Conservation (phyloP, 2,797 vertebrate genomes). For the Gallinago solitaria region DNA sequence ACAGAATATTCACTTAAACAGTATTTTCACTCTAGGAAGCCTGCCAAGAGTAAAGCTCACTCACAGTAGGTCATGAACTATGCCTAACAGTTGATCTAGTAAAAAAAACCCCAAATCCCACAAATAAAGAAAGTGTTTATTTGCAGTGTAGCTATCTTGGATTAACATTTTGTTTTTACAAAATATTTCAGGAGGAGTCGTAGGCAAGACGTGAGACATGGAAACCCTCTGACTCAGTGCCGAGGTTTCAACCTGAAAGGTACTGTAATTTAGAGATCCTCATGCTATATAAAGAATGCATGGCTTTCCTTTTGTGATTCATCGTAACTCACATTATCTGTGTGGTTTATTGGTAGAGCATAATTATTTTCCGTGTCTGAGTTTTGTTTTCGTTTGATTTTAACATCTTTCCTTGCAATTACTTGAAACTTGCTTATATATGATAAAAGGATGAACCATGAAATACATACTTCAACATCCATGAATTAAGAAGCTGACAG, state of each 20-base stretch:
- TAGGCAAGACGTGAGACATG: constrained; percentile 95
- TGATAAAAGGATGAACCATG: neutral
- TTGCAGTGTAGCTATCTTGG: neutral
- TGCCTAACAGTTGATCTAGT: neutral
- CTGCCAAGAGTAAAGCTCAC: neutral
- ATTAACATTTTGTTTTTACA: neutral
- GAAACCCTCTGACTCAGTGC: constrained; percentile 96
- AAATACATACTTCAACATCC: neutral
- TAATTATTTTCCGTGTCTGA: constrained; percentile 18
- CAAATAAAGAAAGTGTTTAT: neutral
- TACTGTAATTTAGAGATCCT: constrained; percentile 65
- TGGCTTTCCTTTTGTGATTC: constrained; percentile 22
- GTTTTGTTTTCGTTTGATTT: neutral
- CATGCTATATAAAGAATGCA: neutral
- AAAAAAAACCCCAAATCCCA: neutral
- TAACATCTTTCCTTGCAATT: neutral
- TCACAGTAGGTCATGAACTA: neutral
- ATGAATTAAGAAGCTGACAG: neutral
- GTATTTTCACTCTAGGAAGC: neutral
- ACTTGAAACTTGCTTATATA: neutral
- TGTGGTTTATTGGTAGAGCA: neutral
- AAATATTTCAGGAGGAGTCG: constrained; percentile 87
- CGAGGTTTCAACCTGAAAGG: constrained; percentile 98
- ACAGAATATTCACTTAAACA: neutral
- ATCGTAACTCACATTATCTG: neutral